Evolutionary conservation across 1,140 invertebrate species (phyloP).

Genomic region (Macrotrachela quadricornifera): DNA sequence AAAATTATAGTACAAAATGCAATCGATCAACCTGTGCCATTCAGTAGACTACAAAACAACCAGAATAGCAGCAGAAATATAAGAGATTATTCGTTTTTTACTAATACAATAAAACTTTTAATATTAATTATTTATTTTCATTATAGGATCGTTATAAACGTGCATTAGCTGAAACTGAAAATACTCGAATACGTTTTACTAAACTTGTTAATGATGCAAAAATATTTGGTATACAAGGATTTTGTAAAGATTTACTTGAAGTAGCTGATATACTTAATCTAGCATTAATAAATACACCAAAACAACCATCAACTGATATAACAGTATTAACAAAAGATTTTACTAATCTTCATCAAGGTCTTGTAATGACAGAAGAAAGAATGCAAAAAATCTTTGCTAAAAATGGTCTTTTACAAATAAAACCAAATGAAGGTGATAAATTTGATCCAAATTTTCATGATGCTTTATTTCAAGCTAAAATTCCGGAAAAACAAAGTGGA

Average conservation of each 20-base stretch:
- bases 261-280: conserved; percentile 55
- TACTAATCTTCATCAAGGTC: conserved; percentile 66
- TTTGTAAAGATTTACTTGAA: conserved; percentile 87
- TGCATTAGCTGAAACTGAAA: conserved; percentile 77
- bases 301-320: conserved; percentile 13
- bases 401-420: conserved; percentile 61
- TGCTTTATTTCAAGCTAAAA: conserved; percentile 64
- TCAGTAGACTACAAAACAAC: no score
- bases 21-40: no score
- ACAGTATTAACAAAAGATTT: conserved; percentile 37
- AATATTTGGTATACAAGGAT: conserved; percentile 79
- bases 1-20: no score
- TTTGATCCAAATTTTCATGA: conserved; percentile 92
- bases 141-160: conserved; percentile 55
- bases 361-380: conserved; percentile 67
- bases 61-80: no score
- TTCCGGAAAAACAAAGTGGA: conserved; percentile 53
- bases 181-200: conserved; percentile 56
- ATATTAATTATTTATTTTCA: no score
- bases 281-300: conserved; percentile 4
- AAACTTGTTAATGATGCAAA: conserved; percentile 86
- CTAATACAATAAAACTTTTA: conserved; percentile 31
- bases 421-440: conserved; percentile 61
- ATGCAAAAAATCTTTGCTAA: conserved; percentile 62
- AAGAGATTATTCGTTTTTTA: no score